These are phyloP conservation scores for Cyprinodon tularosa DNA, from an alignment of 2,113 vertebrate species.

Conservation along the genomic window DNA sequence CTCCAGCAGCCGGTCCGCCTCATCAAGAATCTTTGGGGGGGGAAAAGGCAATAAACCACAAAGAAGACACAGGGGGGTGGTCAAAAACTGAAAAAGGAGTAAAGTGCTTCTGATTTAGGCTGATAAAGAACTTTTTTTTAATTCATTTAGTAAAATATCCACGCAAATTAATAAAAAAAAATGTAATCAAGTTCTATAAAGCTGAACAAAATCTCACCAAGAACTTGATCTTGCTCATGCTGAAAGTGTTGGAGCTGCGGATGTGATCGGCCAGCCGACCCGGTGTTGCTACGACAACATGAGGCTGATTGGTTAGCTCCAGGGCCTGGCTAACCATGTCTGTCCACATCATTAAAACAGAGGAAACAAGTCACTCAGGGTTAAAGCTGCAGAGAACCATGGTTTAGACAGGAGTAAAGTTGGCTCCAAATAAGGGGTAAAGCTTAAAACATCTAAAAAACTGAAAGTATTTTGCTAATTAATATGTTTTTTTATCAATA, in stretches of 20 bases:
- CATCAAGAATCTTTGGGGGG: slow-evolving; percentile 94
- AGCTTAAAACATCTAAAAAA: too few species aligned
- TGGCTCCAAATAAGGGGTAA: too few species aligned
- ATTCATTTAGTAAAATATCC: too few species aligned
- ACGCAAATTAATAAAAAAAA: too few species aligned
- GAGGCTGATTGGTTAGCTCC: slow-evolving; percentile 89
- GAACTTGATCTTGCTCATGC: slow-evolving; percentile 85
- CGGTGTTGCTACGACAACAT: slow-evolving; percentile 91
- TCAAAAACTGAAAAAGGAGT: too few species aligned
- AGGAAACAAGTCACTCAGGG: not conserved
- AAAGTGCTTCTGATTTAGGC: not conserved
- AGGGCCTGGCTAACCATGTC: slow-evolving; percentile 92
- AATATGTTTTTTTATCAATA: too few species aligned
- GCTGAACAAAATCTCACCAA: slow-evolving; percentile 77
- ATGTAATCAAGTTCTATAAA: too few species aligned
- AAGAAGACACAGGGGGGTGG: not conserved
- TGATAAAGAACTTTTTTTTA: too few species aligned
- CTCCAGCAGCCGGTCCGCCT: slow-evolving; percentile 91
- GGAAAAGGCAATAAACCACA: not conserved
- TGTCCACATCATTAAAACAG: slow-evolving; percentile 49
- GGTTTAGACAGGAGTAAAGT: not conserved
- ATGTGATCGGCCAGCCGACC: slow-evolving; percentile 93
- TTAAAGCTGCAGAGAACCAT: not conserved
- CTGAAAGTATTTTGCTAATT: not conserved
- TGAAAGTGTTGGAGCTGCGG: slow-evolving; percentile 90